Conservation (phyloP, 2,888 invertebrate species). For the Perizoma affinitatum region DNA sequence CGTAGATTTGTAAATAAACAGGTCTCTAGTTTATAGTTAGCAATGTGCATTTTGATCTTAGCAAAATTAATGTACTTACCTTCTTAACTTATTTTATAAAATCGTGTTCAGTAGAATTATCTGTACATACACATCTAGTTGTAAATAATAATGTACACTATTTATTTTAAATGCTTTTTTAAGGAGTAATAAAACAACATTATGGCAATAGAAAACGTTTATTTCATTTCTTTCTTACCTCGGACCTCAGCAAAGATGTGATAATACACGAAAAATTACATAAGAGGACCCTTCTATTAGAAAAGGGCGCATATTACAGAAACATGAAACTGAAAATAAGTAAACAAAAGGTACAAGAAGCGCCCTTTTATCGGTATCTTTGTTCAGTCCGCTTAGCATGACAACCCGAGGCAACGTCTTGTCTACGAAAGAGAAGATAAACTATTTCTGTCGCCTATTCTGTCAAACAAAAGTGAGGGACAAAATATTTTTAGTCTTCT, state of each 20-base stretch:
- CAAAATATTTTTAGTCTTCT: too few relatives aligned
- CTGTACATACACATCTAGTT: slow-evolving; percentile 44
- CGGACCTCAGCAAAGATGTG: slow-evolving; percentile 38
- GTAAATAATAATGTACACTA: slow-evolving; percentile 55
- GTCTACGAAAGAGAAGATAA: too few relatives aligned
- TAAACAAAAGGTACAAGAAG: too few relatives aligned
- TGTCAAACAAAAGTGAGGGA: too few relatives aligned
- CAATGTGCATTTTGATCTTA: slow-evolving; percentile 43
- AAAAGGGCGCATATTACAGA: too few relatives aligned
- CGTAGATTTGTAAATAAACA: slow-evolving; percentile 48
- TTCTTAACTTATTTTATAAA: slow-evolving; percentile 45
- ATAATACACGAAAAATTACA: slow-evolving; percentile 30
- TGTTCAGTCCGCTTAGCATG: too few relatives aligned
- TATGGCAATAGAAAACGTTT: slow-evolving; percentile 81
- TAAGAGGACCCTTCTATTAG: too few relatives aligned
- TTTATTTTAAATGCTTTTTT: slow-evolving; percentile 70
- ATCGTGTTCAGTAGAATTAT: slow-evolving; percentile 68
- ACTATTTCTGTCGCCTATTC: too few relatives aligned
- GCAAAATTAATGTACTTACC: slow-evolving; percentile 39
- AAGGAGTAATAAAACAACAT: slow-evolving; percentile 66
- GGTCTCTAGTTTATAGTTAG: slow-evolving; percentile 68
- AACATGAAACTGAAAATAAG: too few relatives aligned
- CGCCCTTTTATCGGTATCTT: too few relatives aligned
- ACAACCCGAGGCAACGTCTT: too few relatives aligned
- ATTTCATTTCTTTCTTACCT: slow-evolving; percentile 58